phyloP scores from a whole-genome alignment of 2,888 invertebrate genomes.

The Drosophila prostipennis region DNA sequence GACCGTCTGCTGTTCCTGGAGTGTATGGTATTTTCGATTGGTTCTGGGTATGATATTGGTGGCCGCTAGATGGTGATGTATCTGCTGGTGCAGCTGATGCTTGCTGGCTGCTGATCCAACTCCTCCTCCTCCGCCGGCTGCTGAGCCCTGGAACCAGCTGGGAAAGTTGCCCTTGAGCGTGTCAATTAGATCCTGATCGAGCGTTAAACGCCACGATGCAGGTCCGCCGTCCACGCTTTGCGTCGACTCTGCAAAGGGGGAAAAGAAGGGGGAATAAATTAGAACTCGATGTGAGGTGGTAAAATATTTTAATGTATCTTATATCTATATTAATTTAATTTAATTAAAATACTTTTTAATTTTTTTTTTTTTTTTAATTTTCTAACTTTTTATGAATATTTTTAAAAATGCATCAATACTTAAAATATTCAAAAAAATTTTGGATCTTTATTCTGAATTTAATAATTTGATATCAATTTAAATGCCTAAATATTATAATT shows the following conservation, averaged over 20 bases:
- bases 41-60: slow-evolving; percentile 65
- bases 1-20: slow-evolving; percentile 62
- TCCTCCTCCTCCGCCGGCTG: slow-evolving; percentile 51
- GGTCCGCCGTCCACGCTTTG: slow-evolving; percentile 90
- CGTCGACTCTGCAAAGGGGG: slow-evolving; percentile 88
- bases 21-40: no score
- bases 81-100: slow-evolving; percentile 49
- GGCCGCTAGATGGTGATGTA: slow-evolving; percentile 55
- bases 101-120: slow-evolving; percentile 35
- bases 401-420: no score
- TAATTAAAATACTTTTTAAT: not conserved
- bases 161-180: slow-evolving; percentile 96
- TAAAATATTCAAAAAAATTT: no score
- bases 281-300: not conserved
- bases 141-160: slow-evolving; percentile 91
- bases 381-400: no score
- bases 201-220: slow-evolving; percentile 95
- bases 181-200: slow-evolving; percentile 96
- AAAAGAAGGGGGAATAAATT: not conserved
- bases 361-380: not conserved
- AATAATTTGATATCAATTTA: no score
- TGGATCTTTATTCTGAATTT: no score
- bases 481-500: no score
- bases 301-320: not conserved
- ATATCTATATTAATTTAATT: not conserved